phyloP scores from a whole-genome alignment of 2,888 invertebrate species.

The Oeneis ivallda region DNA sequence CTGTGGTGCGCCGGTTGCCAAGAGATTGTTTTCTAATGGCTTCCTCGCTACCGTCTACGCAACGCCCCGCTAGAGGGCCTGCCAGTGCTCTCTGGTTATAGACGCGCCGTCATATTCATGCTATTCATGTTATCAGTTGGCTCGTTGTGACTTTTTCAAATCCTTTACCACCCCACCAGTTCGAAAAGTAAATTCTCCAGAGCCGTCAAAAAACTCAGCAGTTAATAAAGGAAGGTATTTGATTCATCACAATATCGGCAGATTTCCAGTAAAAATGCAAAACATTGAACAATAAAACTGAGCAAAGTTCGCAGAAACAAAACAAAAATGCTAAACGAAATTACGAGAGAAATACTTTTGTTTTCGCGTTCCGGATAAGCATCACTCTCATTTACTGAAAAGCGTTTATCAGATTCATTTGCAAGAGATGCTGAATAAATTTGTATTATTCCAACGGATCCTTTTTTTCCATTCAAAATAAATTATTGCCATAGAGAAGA shows the following conservation, averaged over 20 bases:
- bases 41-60: too few species aligned
- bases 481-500: conserved; percentile 50
- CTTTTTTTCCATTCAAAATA: conserved; percentile 47
- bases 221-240: neutral
- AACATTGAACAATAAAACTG: conserved; percentile 5
- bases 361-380: conserved; percentile 30
- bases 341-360: conserved; percentile 17
- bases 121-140: too few species aligned
- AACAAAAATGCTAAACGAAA: conserved; percentile 4
- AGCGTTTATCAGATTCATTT: conserved; percentile 35
- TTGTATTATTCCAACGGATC: conserved; percentile 34
- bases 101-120: too few species aligned
- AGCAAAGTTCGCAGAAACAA: neutral
- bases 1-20: too few species aligned
- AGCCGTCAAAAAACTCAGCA: too few species aligned
- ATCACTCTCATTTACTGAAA: conserved; percentile 24
- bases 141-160: too few species aligned
- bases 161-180: too few species aligned
- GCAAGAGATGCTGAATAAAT: conserved; percentile 35
- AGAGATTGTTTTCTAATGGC: too few species aligned
- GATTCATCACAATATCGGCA: neutral
- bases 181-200: too few species aligned
- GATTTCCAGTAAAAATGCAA: neutral
- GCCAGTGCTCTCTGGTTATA: too few species aligned
- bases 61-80: too few species aligned